These are phyloP conservation scores for Phorcus lineatus DNA, from an alignment of 2,888 invertebrate genomes.

Conservation along the genomic window DNA sequence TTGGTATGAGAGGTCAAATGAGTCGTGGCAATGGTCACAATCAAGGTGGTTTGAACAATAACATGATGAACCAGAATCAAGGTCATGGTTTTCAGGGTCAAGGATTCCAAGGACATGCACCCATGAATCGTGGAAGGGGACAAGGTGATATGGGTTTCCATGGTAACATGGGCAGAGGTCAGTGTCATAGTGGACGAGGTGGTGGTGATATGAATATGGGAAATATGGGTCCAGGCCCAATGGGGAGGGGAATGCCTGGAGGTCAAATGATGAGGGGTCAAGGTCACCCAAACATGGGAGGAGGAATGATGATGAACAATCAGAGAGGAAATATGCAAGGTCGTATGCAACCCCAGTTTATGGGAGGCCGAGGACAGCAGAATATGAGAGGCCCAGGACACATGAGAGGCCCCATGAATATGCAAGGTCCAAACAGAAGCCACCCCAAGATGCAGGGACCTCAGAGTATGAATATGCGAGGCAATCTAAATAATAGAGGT, in stretches of 20 bases:
- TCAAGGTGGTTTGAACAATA: background rate
- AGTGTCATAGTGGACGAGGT: too few relatives aligned
- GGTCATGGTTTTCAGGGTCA: background rate
- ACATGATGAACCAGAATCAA: background rate
- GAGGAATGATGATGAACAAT: background rate
- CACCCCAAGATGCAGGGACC: background rate
- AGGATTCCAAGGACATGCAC: background rate
- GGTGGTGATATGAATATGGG: background rate
- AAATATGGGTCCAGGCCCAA: background rate
- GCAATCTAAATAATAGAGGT: too few relatives aligned
- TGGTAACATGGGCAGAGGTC: too few relatives aligned
- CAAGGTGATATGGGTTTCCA: background rate
- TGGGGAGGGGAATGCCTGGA: background rate
- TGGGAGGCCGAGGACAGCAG: background rate
- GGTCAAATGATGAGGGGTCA: background rate
- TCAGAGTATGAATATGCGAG: too few relatives aligned
- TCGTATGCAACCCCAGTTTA: background rate
- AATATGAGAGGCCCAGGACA: background rate
- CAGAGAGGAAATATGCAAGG: slow-evolving; percentile 1
- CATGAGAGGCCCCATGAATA: background rate
- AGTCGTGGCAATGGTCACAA: background rate
- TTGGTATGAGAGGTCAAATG: background rate
- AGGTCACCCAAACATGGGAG: background rate
- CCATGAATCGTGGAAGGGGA: background rate
- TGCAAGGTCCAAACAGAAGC: slow-evolving; percentile 6